Evolutionary conservation across 2,113 vertebrate species (phyloP), one percentile per base, ranked within the genome.

Genomic region (Solea senegalensis): DNA sequence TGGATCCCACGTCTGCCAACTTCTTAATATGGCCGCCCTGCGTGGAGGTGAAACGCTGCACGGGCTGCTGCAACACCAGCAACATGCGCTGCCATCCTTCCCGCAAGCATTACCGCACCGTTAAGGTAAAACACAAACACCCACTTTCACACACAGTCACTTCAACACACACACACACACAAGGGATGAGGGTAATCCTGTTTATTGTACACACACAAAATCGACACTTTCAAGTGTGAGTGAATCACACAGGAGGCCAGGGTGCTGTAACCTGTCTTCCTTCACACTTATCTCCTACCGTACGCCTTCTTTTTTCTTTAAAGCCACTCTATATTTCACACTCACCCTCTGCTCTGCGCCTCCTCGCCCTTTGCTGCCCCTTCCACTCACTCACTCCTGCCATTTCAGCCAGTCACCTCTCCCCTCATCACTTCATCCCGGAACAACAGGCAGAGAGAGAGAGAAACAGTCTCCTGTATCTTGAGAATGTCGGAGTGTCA

Each of bases 21-120:
- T 99, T 99, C 89, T 93, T 99, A 92, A 96, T 99, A 90, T 99
- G 98, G 98, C 98, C 98, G 0, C 95, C 97, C 4, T 99, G 98
- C 3, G 97, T 99, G 92, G 98, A 99, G 93, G 97, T 99, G 91
- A 97, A 93, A 56, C 96, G 98, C 67, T 99, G 98, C 89, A 98
- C 97, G 0, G 98, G 98, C 87, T 99, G 98, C 78, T 99, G 97
- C 91, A 98, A 98, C 90, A 98, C 97, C 71, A 96, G 95, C 92
- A 98, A 96, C 0, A 94, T 98, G 92, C 95, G 94, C 85, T 98
- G 96, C 81, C 96, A 97, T 76, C 95, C 97, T 0, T 96, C 96
- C 0, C 94, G 96, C 82, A 94, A 96, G 89, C 96, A 97, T 78
- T 95, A 97, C 94, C 95, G 97, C 82, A 98, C 94, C 0, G 96